Base-by-base conservation (phyloP, 1,140 invertebrate genomes). In the Prorops nasuta region DNA sequence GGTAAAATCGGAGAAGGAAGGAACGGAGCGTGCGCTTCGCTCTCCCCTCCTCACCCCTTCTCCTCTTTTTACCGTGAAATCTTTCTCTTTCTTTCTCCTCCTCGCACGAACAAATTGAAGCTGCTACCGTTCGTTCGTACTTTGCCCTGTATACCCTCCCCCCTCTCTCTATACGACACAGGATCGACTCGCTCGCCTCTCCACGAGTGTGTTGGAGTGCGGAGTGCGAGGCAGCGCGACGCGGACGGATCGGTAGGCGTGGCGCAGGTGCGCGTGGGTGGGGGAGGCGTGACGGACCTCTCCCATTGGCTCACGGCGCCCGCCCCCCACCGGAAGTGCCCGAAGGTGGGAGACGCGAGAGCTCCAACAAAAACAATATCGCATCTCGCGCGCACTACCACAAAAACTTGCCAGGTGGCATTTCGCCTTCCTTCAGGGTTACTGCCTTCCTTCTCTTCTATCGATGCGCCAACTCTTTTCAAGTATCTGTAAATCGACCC, bases 321-420 rank as follows among this genome's bases (percentile, higher is more conserved):
- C 51, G 45, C 39, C 35, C 51, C 45, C 54, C 28, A 61, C 66
- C 65, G 63, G 66, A 69, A 70, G 61, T 65, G 60, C 24, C 24
- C 70, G 67, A 67, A 49, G 37, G 18, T 18, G 4, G 35, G 12
- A 39, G 21, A 9, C 43, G 35, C 39, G 38, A 42, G 34, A 15
- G 34, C 4, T 35, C 6, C 15, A 35, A 4, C 70, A 74, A 72
- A 74, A 74, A 74, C 71, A 64, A 61, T 65, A 70, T 72, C 69
- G 60, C 64, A 69, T 70, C 69, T 68, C 50, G 52, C 60, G 64
- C 42, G 56, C 56, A 56, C 50, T 50, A 20, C 28, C 43, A 51
- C 66, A 76, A 77, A 76, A 77, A 76, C 65, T 65, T 67, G 68
- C 72, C 72, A 77, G 74, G 73, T 75, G 73, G 72, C 74, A 76